These are phyloP conservation scores for Protula sp. DNA, from an alignment of 2,888 invertebrate species.

Conservation along the genomic window DNA sequence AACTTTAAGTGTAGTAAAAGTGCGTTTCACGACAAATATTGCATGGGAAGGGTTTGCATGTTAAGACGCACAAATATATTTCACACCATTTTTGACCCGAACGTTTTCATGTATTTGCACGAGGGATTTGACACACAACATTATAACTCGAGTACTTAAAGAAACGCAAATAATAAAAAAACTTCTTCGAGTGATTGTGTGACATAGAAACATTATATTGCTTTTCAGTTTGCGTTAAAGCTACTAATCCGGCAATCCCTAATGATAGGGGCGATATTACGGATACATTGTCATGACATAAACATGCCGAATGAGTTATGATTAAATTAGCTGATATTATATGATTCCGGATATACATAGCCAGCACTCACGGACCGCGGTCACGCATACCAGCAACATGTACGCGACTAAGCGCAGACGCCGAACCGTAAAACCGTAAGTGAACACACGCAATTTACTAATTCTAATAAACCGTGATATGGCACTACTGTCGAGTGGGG, in stretches of 20 bases:
- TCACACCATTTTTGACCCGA: not conserved
- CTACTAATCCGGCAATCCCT: not conserved
- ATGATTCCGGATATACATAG: too few species aligned
- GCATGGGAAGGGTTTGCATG: not conserved
- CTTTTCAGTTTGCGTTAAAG: not conserved
- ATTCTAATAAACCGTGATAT: too few species aligned
- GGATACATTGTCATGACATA: too few species aligned
- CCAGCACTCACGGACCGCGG: too few species aligned
- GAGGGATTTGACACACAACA: too few species aligned
- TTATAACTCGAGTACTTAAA: not conserved
- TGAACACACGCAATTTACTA: not conserved
- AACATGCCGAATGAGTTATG: too few species aligned
- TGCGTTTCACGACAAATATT: not conserved
- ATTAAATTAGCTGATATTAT: too few species aligned
- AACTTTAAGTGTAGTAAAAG: not conserved
- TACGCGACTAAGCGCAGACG: slow-evolving; percentile 7
- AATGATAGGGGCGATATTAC: too few species aligned
- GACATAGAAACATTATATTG: not conserved
- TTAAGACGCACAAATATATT: not conserved
- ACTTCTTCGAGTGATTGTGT: not conserved
- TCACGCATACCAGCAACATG: too few species aligned
- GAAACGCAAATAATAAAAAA: too few species aligned
- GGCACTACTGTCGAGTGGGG: too few species aligned
- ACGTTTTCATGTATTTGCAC: not conserved
- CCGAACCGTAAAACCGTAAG: slow-evolving; percentile 11